Evolutionary conservation across 2,888 invertebrate genomes (phyloP).

Genomic region (Drosophila melanosoma): DNA sequence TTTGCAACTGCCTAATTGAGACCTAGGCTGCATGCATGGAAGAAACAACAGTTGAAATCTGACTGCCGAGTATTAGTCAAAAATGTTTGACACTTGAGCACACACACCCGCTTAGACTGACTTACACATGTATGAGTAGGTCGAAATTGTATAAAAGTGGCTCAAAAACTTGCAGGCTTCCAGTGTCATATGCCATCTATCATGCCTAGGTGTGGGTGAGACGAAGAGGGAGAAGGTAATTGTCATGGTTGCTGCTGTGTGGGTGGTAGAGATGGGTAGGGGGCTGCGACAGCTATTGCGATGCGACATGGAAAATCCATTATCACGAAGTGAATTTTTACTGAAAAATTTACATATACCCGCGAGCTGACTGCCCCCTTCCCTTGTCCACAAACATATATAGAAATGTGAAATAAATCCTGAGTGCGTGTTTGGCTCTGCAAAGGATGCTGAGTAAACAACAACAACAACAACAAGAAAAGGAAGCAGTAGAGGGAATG

Average conservation of each 20-base stretch:
- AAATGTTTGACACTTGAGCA: constrained; percentile 45
- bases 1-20: constrained; percentile 47
- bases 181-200: constrained; percentile 71
- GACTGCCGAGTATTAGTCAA: constrained; percentile 56
- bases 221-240: constrained; percentile 60
- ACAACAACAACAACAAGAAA: constrained; percentile 26
- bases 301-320: constrained; percentile 83
- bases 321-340: constrained; percentile 82
- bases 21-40: constrained; percentile 39
- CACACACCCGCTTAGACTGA: constrained; percentile 15
- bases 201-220: constrained; percentile 51
- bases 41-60: constrained; percentile 46
- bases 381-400: constrained; percentile 38
- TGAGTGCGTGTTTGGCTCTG: constrained; percentile 72
- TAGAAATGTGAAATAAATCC: constrained; percentile 80
- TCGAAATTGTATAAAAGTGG: constrained; percentile 50
- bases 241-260: constrained; percentile 54
- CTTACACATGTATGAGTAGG: constrained; percentile 28
- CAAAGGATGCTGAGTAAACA: constrained; percentile 63
- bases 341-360: constrained; percentile 80
- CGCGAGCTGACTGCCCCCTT: constrained; percentile 46
- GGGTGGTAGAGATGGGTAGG: neutral
- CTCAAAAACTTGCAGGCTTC: constrained; percentile 54
- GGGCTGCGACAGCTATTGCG: constrained; percentile 50
- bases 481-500: neutral